These are phyloP conservation scores for Harpegnathos saltator DNA, from an alignment of 1,140 invertebrate species.

Conservation along the genomic window DNA sequence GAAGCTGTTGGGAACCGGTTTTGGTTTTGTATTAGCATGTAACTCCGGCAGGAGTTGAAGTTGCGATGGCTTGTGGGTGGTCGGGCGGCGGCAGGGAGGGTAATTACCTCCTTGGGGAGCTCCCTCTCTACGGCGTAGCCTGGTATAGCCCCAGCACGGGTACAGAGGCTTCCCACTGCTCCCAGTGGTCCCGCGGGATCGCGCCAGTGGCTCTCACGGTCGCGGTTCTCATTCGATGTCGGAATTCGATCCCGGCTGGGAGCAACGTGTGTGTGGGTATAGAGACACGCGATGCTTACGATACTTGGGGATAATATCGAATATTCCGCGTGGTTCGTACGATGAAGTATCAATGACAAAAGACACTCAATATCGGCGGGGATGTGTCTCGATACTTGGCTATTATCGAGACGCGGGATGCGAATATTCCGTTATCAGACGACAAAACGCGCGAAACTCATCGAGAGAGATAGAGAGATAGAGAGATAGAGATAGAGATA, in stretches of 20 bases:
- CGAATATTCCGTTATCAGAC: background rate
- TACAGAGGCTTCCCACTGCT: constrained; percentile 82
- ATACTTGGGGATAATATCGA: constrained; percentile 1
- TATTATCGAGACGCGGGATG: background rate
- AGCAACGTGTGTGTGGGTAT: background rate
- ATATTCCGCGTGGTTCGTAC: background rate
- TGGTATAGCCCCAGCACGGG: constrained; percentile 79
- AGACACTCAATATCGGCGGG: background rate
- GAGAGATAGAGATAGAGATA: too few species aligned
- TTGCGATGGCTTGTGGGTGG: constrained; percentile 82
- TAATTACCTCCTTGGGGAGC: constrained; percentile 84
- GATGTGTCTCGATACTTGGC: background rate
- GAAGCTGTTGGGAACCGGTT: constrained; percentile 81
- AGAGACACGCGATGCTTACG: constrained; percentile 11
- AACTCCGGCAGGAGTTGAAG: constrained; percentile 84
- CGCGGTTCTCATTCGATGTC: constrained; percentile 80
- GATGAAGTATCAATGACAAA: background rate
- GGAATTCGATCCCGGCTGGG: constrained; percentile 73
- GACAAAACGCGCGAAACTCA: background rate
- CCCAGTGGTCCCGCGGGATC: constrained; percentile 80
- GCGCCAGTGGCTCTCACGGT: constrained; percentile 78
- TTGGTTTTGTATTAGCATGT: constrained; percentile 85
- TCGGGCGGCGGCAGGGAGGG: constrained; percentile 77
- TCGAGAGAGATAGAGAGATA: too few species aligned
- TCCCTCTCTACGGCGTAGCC: constrained; percentile 73